Evolutionary conservation across 2,113 vertebrate genomes (phyloP), one percentile per base, ranked within the genome.

Genomic region (Enhydra lutris): DNA sequence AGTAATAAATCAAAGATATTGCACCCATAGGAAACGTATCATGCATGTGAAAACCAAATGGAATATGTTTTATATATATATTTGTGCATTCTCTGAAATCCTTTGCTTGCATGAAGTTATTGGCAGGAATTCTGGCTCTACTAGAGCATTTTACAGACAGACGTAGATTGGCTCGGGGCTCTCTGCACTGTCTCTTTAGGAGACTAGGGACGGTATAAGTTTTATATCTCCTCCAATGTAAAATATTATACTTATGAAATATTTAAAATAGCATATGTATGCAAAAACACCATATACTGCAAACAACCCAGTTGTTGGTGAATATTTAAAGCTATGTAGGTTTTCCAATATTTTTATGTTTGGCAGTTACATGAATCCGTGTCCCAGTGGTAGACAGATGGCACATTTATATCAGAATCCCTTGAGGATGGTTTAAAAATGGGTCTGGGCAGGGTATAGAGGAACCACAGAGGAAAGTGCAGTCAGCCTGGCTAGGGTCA

Each of bases 311-410:
- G 45, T 73, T 79, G 36, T 59, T 95, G 63, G 69, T 71, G 47
- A 92, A 69, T 91, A 94, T 88, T 87, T 95, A 57, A 96, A 92
- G 84, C 34, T 87, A 36, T 20, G 18, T 55, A 69, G 21, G 4
- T 69, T 94, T 97, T 94, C 85, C 63, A 83, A 36, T 82, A 83
- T 61, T 95, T 94, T 93, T 79, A 7, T 79, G 90, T 73, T 45
- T 89, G 65, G 59, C 69, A 84, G 45, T 57, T 94, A 24, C 45
- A 26, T 57, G 47, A 90, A 59, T 65, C 12, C 65, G 6, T 83
- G 67, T 69, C 79, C 47, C 36, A 80, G 59, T 11, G 65, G 34
- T 73, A 82, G 95, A 92, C 55, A 82, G 42, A 89, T 45, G n/a
- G 50, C 31, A 34, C n/a, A 82, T 79, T 91, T 17, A 85, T 26